Base-by-base conservation (phyloP, 2,888 invertebrate species). In the Ophion slaviceki region DNA sequence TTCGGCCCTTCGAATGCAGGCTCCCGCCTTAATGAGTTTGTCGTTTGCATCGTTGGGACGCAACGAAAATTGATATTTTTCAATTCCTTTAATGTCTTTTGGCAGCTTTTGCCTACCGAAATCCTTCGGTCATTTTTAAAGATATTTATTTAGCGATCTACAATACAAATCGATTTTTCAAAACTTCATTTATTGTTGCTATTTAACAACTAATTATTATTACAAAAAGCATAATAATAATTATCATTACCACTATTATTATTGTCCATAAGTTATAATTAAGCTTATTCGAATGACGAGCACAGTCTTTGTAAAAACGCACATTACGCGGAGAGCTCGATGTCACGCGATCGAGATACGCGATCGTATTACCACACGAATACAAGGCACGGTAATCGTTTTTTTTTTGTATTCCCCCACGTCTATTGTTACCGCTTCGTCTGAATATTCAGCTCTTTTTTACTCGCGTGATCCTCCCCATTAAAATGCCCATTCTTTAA, bases 341-440 rank as follows among this genome's bases (percentile, higher is more conserved):
- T 67, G 59, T 82, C 82, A 67, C 78, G 82, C 78, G 47, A 78
- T 83, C 59, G 59, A 59, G 72, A 40, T 59, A 62, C 17, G 47
- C 67, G 67, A 67, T 72, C 72, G 72, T 40, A 14, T 72, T 17
- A 59, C 70, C 64, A n/a, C 61, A 17, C 72, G 57, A 72, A 66
- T 24, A 59, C 36, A 66, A 72, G 53, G 47, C 53, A 36, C 36
- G 47, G 59, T n/a, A 28, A 14, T 8, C 17, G 28, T 32, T 68
- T 11, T 57, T 67, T 61, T 2, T 36, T 36, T 64, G 28, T 47
- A 7, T 28, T 28, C 36, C 20, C n/a, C 28, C 47, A 20, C 20
- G 68, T 17, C 45, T 45, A 47, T 68, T 47, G 36, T 68, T n/a
- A 14, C 40, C 32, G 24, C 24, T 24, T 64, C 14, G 40, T n/a